phyloP scores from a whole-genome alignment of 2,888 invertebrate genomes.

The Barypeithes pellucidus region DNA sequence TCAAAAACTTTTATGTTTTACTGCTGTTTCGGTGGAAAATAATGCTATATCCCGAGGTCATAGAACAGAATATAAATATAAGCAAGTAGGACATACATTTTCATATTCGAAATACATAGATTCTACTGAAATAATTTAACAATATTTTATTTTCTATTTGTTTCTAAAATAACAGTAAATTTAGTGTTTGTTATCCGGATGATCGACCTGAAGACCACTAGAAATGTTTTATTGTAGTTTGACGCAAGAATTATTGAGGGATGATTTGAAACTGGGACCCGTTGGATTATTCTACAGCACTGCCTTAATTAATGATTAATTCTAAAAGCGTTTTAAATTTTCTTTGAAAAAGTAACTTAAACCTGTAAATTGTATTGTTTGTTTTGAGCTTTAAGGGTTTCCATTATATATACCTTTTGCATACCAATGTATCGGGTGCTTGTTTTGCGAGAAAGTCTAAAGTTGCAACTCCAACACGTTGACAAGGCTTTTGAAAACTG shows the following conservation, averaged over 20 bases:
- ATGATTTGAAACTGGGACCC: background rate
- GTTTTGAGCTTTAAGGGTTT: background rate
- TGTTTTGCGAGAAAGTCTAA: background rate
- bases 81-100: slow-evolving; percentile 21
- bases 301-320: background rate
- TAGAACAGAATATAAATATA: slow-evolving; percentile 33
- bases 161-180: background rate
- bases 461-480: slow-evolving; percentile 9
- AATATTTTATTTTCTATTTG: no score
- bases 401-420: slow-evolving; percentile 1
- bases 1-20: slow-evolving; percentile 33
- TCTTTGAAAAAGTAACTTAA: background rate
- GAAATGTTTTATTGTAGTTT: no score
- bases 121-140: background rate
- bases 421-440: slow-evolving; percentile 9
- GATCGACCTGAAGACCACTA: no score
- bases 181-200: no score
- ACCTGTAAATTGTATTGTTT: slow-evolving; percentile 10
- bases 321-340: background rate
- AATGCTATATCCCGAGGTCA: slow-evolving; percentile 24
- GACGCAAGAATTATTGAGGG: no score
- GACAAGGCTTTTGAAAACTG: slow-evolving; percentile 1
- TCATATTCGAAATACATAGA: slow-evolving; percentile 16
- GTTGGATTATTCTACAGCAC: background rate
- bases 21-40: slow-evolving; percentile 25